A percentile compares a stretch with the other conserved stretches of the same genome.
phyloP scores from a whole-genome alignment of 2,888 invertebrate genomes.

The Unio delphinus region DNA sequence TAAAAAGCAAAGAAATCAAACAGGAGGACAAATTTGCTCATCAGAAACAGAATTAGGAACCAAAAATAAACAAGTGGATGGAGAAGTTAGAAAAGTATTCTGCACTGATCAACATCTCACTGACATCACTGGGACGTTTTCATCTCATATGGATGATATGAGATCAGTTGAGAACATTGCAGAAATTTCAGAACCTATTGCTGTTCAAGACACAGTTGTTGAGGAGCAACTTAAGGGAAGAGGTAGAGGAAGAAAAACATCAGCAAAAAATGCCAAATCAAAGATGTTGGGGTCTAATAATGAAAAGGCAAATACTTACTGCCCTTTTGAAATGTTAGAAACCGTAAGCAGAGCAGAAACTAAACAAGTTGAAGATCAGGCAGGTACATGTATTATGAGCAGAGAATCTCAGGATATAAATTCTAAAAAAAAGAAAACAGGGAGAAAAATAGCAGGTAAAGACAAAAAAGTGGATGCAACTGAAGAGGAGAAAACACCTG shows the following conservation, averaged over 20 bases:
- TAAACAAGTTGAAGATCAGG: constrained; percentile 1
- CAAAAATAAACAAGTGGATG: neutral
- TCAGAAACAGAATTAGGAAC: constrained; percentile 18
- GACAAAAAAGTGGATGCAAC: neutral
- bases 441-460: constrained; percentile 1
- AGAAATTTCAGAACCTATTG: neutral
- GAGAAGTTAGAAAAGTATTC: too few species aligned
- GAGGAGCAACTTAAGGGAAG: constrained; percentile 9
- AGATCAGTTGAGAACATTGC: too few species aligned
- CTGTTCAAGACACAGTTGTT: constrained; percentile 13
- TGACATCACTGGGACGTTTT: too few species aligned
- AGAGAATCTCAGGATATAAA: constrained; percentile 2
- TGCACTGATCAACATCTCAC: too few species aligned
- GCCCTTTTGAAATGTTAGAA: neutral
- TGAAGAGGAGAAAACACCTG: neutral
- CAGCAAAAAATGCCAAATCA: constrained; percentile 4
- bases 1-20: constrained; percentile 5
- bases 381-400: neutral
- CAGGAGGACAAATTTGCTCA: neutral
- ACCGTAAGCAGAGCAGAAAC: constrained; percentile 1
- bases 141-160: too few species aligned
- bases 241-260: constrained; percentile 3
- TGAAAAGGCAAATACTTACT: neutral
- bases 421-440: neutral
- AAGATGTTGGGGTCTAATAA: neutral